These are phyloP conservation scores for Petroica traversi DNA, from an alignment of 2,113 vertebrate genomes.

Conservation along the genomic window DNA sequence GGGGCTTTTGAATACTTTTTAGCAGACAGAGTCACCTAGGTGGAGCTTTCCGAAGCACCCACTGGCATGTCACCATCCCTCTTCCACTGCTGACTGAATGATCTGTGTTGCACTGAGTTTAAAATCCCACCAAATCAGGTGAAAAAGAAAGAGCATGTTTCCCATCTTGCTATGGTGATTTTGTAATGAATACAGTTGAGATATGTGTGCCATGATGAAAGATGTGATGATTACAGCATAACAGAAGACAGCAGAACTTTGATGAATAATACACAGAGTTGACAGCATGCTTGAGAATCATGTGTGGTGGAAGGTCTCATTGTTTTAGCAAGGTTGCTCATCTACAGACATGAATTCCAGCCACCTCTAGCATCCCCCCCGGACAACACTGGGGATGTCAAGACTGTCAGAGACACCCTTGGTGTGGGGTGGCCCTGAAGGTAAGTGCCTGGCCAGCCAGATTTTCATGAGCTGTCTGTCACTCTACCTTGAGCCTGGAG, in stretches of 20 bases:
- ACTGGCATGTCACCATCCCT: not conserved
- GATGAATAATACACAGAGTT: not conserved
- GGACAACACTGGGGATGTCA: not conserved
- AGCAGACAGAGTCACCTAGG: constrained; percentile 22
- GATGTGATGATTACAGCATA: not conserved
- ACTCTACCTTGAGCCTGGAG: not conserved
- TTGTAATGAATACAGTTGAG: constrained; percentile 11
- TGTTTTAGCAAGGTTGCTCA: not conserved
- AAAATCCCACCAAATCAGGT: not conserved
- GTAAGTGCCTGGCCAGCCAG: not conserved
- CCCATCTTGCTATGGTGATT: not conserved
- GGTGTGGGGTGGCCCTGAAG: not conserved
- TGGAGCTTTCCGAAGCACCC: constrained; percentile 6
- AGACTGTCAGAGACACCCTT: not conserved
- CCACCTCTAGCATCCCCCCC: not conserved
- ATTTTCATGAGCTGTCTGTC: not conserved
- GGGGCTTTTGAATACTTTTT: constrained; percentile 36
- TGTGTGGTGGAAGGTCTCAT: not conserved
- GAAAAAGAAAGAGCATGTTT: not conserved
- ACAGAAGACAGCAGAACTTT: constrained; percentile 29
- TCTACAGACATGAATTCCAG: not conserved
- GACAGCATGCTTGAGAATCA: not conserved
- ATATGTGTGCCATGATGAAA: constrained; percentile 17
- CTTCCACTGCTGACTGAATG: not conserved
- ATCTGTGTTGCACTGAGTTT: not conserved